Evolutionary conservation across 1,140 invertebrate species (phyloP), one percentile per base, ranked within the genome.

Genomic region (Bicyclus anynana): DNA sequence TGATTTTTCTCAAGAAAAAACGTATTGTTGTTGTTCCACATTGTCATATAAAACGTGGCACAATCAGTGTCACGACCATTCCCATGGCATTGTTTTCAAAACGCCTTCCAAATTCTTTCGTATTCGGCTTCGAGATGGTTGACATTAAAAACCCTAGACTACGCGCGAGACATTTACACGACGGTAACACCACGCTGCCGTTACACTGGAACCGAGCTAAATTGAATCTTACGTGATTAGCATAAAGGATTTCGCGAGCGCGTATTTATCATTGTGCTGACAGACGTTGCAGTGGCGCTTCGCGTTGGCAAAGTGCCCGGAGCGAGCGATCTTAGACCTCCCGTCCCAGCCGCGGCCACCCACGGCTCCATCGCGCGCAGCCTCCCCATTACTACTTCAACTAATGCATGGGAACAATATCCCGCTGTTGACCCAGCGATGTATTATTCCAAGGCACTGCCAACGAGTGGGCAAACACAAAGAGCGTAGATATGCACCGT

Each of bases 91-190:
- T 40, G 48, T 55, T 53, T 53, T 44, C 26, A 58, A 67, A 69
- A 71, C 54, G 67, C 65, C 55, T 53, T 57, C 60, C 58, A 62
- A 77, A 77, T 77, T 77, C 72, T 71, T 70, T 63, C 59, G 51
- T 54, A 20, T 33, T 67, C 69, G 68, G 75, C 70, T 79, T 77
- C 73, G 72, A 80, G 67, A 79, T 80, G 67, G 68, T 84, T 74
- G 71, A 71, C 76, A 76, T 77, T 77, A 56, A 82, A 79, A 77
- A 73, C 66, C 73, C 74, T 80, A 82, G 79, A 82, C 79, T 79
- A 68, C 58, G 67, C 72, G 67, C 76, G 76, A 82, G 79, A 81
- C 81, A 69, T 78, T 76, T 68, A 71, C 59, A 74, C 71, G 61
- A 72, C 63, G 61, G 21, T 33, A 60, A 63, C 27, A 46, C 26